Evolutionary conservation across 2,888 invertebrate genomes (phyloP), one percentile per base, ranked within the genome.

Genomic region (Pyrgus malvae): DNA sequence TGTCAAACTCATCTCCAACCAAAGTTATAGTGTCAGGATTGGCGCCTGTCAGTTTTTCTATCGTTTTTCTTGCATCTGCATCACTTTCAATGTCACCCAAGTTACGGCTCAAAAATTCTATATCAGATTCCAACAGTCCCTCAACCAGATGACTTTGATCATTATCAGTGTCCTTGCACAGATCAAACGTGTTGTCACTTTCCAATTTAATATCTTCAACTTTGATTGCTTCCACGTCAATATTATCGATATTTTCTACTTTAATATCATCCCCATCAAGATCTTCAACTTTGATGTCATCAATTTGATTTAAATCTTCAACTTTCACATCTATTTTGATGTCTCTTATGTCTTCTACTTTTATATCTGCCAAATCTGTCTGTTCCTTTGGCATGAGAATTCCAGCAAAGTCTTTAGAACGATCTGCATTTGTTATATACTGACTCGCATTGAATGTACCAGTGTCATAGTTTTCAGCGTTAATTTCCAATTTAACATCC

Each of bases 21-120:
- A 91, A 73, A 3, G 87, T 86, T 7, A 90, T 79, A 0, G 86
- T 85, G 56, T 90, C 90, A 3, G 88, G 81, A 69, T 89, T 86
- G 3, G 87, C 86, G 6, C 89, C 91, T 0, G 91, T 90, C 55
- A 91, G 63, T 54, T 89, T 90, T 63, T 90, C 90, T 55, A 91
- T 90, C n/a, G 90, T 87, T 65, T 91, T 90, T 38, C 91, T 81
- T 0, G 90, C 90, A 59, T 91, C 91, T 1, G 90, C 86, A 54
- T 91, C 91, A 68, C 89, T 90, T 56, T 90, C 91, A 55, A 90
- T 90, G 62, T 90, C 86, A 1, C 87, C 89, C 63, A 91, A 69
- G 61, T 91, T 90, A 17, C 88, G 73, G 58, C 90, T 91, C 59
- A 91, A 68, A 76, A 91, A 91, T 63, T 91, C 91, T 25, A 91